A percentile compares a stretch with the other conserved stretches of the same genome.
Evolutionary conservation across 2,113 vertebrate species (phyloP).

Genomic region (Pygoscelis antarcticus): DNA sequence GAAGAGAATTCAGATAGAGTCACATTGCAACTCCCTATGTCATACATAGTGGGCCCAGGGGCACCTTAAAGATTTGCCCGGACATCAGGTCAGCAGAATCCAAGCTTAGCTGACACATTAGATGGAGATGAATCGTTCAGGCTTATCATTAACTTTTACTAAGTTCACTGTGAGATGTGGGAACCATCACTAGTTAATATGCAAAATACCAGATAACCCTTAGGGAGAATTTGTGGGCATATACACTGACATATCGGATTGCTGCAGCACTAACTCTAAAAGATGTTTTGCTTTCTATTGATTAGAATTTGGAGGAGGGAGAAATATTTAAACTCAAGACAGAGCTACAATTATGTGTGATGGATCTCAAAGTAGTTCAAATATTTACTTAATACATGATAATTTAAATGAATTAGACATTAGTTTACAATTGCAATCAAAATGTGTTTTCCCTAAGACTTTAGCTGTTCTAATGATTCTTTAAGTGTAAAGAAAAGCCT

Average conservation of each 20-base stretch:
- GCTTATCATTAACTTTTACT: not conserved
- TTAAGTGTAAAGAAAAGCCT: slow-evolving; percentile 68
- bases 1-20: not conserved
- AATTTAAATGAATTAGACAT: slow-evolving; percentile 56
- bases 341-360: slow-evolving; percentile 40
- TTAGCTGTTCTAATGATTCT: slow-evolving; percentile 60
- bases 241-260: not conserved
- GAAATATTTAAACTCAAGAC: slow-evolving; percentile 20
- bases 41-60: not conserved
- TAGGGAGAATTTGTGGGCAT: not conserved
- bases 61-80: not conserved
- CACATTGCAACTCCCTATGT: not conserved
- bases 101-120: not conserved
- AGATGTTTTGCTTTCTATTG: slow-evolving; percentile 36
- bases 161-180: not conserved
- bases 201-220: not conserved
- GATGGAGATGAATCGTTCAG: not conserved
- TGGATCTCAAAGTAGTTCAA: slow-evolving; percentile 47
- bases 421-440: slow-evolving; percentile 61
- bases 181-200: not conserved
- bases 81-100: not conserved
- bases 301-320: slow-evolving; percentile 18
- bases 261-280: not conserved
- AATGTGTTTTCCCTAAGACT: slow-evolving; percentile 45
- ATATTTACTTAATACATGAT: slow-evolving; percentile 63